These are phyloP conservation scores for Acinonyx jubatus DNA, from an alignment of 2,113 vertebrate species.

Conservation along the genomic window DNA sequence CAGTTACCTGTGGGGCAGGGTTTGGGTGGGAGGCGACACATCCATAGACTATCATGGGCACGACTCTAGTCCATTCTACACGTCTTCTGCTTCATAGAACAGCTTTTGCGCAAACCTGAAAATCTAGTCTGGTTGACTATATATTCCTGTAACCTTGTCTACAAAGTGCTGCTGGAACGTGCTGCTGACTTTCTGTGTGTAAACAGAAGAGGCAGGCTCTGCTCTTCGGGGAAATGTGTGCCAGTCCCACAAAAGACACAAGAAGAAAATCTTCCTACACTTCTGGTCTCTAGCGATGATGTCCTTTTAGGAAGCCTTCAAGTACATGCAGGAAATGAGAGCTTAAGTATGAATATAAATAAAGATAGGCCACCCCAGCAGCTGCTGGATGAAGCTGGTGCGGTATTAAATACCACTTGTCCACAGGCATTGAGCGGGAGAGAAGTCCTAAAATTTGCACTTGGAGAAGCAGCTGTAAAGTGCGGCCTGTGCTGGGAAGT, in stretches of 20 bases:
- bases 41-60: rapidly evolving
- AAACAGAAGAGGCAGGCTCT: background rate
- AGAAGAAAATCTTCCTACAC: background rate
- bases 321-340: background rate
- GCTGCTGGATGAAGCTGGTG: background rate
- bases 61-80: background rate
- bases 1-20: background rate
- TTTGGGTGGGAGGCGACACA: background rate
- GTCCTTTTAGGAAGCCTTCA: background rate
- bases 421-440: background rate
- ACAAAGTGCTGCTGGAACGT: background rate
- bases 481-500: background rate
- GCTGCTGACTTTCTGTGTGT: background rate
- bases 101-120: background rate
- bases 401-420: rapidly evolving
- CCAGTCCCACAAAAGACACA: background rate
- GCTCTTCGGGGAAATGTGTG: background rate
- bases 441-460: background rate
- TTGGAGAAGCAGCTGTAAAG: background rate
- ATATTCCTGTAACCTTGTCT: background rate
- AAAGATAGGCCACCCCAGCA: background rate
- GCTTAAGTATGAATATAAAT: background rate
- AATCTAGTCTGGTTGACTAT: rapidly evolving
- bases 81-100: background rate
- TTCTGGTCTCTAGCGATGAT: background rate